A percentile compares a stretch with the other conserved stretches of the same genome.
Conservation (phyloP, 2,888 invertebrate species). For the Lamellibrachia satsuma region DNA sequence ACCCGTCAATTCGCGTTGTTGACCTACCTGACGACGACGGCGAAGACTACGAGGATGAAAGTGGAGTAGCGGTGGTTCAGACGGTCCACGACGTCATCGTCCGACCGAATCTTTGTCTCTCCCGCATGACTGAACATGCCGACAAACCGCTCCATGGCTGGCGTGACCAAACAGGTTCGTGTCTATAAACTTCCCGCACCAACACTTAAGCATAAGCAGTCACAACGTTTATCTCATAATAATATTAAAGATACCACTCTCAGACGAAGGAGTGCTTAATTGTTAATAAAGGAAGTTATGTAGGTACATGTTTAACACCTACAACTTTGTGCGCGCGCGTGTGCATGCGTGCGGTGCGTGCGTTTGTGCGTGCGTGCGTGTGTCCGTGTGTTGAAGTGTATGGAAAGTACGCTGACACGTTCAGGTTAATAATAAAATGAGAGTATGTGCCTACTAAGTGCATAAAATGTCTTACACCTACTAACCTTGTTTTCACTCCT, state of each 20-base stretch:
- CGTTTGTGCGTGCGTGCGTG: no score
- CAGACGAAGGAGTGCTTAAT: no score
- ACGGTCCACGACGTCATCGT: slow-evolving; percentile 66
- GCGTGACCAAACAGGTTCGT: not conserved
- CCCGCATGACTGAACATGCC: slow-evolving; percentile 17
- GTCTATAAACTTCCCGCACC: no score
- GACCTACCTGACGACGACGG: slow-evolving; percentile 80
- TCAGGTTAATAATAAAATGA: not conserved
- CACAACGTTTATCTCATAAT: no score
- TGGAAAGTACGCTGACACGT: not conserved
- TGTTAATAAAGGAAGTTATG: no score
- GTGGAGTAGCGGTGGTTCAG: slow-evolving; percentile 67
- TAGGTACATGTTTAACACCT: no score
- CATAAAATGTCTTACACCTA: not conserved
- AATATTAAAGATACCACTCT: no score
- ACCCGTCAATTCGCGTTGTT: not conserved
- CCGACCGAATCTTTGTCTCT: slow-evolving; percentile 53
- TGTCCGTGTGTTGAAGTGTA: not conserved
- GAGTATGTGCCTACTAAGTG: not conserved
- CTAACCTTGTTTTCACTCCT: not conserved
- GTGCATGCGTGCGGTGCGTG: no score
- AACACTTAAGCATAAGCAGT: no score
- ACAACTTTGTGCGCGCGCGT: no score
- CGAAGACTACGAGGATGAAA: slow-evolving; percentile 87
- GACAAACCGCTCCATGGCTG: slow-evolving; percentile 23